Percentiles rank a stretch among this genome's conserved stretches.
phyloP scores from a whole-genome alignment of 2,888 invertebrate species.

The Alloplasta piceator region DNA sequence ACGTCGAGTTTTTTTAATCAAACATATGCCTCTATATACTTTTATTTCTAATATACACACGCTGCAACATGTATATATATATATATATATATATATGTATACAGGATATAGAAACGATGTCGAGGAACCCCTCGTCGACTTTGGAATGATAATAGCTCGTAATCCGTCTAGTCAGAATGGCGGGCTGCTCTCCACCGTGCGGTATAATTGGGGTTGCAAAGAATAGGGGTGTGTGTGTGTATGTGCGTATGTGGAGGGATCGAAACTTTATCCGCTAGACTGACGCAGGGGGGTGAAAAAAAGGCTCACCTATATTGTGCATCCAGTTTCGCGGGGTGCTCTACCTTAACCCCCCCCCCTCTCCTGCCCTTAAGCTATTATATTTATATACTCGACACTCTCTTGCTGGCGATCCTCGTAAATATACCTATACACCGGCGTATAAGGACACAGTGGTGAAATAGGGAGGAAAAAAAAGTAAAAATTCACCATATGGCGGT shows the following conservation, averaged over 20 bases:
- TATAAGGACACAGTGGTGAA: constrained; percentile 8
- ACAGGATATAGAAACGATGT: constrained; percentile 49
- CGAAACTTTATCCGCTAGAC: constrained; percentile 38
- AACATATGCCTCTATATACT: constrained; percentile 57
- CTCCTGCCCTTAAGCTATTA: constrained; percentile 54
- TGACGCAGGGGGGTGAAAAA: constrained; percentile 37
- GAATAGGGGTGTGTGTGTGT: constrained; percentile 40
- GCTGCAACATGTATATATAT: neutral
- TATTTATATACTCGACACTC: constrained; percentile 65
- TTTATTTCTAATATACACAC: constrained; percentile 27
- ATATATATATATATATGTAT: constrained; percentile 3
- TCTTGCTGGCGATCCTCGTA: constrained; percentile 56
- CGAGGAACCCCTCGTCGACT: constrained; percentile 75
- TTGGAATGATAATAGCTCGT: constrained; percentile 80
- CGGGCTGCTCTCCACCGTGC: constrained; percentile 68
- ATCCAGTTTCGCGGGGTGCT: constrained; percentile 30
- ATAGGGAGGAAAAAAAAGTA: constrained; percentile 65
- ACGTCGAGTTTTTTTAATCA: constrained; percentile 4
- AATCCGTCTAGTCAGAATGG: constrained; percentile 78
- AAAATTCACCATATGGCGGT: constrained; percentile 80
- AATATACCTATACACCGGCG: constrained; percentile 59
- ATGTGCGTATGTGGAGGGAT: constrained; percentile 30
- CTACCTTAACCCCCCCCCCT: constrained; percentile 20
- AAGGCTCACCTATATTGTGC: constrained; percentile 52
- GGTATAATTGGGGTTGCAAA: constrained; percentile 77